Evolutionary conservation across 2,888 invertebrate genomes (phyloP).

Genomic region (Drosophila percnosoma): DNA sequence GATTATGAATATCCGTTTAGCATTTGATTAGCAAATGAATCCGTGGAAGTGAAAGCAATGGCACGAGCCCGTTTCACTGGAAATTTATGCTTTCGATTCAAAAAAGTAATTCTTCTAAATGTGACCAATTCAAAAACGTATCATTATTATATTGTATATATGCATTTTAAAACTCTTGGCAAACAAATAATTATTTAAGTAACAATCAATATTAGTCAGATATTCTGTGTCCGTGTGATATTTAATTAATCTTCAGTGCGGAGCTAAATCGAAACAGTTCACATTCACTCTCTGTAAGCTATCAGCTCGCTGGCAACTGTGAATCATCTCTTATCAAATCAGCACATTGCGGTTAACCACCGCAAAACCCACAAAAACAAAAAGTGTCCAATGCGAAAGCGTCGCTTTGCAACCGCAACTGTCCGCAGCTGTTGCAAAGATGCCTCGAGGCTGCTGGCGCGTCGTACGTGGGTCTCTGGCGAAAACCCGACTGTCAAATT

Average conservation of each 20-base stretch:
- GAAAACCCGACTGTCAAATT: conserved; percentile 72
- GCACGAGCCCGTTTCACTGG: conserved; percentile 37
- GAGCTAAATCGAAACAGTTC: too few species aligned
- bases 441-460: conserved; percentile 51
- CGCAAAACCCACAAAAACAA: conserved; percentile 23
- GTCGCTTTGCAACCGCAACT: conserved; percentile 39
- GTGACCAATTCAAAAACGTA: background rate
- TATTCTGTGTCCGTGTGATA: background rate
- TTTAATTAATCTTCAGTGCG: background rate
- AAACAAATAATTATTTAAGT: background rate
- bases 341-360: conserved; percentile 50
- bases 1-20: conserved; percentile 49
- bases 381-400: conserved; percentile 37
- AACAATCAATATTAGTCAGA: background rate
- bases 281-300: conserved; percentile 2
- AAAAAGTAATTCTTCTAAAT: background rate
- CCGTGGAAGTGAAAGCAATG: conserved; percentile 42
- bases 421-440: conserved; percentile 64
- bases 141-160: background rate
- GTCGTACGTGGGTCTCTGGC: conserved; percentile 49
- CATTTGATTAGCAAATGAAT: conserved; percentile 57
- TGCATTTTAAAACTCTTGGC: background rate
- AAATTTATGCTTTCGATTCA: conserved; percentile 13
- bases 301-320: conserved; percentile 6
- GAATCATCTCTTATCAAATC: conserved; percentile 38